Evolutionary conservation across 2,888 invertebrate genomes (phyloP), one percentile per base, ranked within the genome.

Genomic region (Tipula unca): DNA sequence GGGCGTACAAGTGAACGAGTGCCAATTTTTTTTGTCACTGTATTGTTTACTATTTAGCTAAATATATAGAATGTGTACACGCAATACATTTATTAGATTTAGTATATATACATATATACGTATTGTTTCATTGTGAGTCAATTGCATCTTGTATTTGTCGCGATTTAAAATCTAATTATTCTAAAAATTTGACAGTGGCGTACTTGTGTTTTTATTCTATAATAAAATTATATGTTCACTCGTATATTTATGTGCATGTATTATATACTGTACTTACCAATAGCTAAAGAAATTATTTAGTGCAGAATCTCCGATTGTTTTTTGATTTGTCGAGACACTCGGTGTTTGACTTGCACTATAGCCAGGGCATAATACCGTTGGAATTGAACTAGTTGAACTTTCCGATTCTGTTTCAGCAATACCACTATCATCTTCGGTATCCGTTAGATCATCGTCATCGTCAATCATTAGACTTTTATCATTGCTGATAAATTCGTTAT

Each of bases 351-450:
- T 39, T 10, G 39, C 10, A 29, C 29, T 29, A n/a, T 32, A 84
- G 2, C 25, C 8, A 8, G 14, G 6, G 5, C 6, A 14, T 32
- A 83, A 32, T 10, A 32, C 13, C 83, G 0, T 83, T 32, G 83
- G 83, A 3, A 83, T 17, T n/a, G 83, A 83, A 35, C 83, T 83
- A n/a, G 83, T n/a, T 20, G 87, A 82, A 48, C 85, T 82, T 84
- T 88, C 88, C n/a, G 87, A 87, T 54, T 29, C 84, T 84, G 88
- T 88, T 42, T 88, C 88, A 85, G 88, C 88, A 86, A 88, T 88
- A n/a, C 88, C 88, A 87, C 88, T 88, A 87, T 88, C 88, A 85
- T 88, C 88, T 48, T 88, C 88, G 5, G 88, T 88, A 48, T 88
- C 88, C 1, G 88, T 88, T 0, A 87, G 86, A 48, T 87, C 88